phyloP scores from a whole-genome alignment of 2,797 vertebrate species.

The Natrix natrix region DNA sequence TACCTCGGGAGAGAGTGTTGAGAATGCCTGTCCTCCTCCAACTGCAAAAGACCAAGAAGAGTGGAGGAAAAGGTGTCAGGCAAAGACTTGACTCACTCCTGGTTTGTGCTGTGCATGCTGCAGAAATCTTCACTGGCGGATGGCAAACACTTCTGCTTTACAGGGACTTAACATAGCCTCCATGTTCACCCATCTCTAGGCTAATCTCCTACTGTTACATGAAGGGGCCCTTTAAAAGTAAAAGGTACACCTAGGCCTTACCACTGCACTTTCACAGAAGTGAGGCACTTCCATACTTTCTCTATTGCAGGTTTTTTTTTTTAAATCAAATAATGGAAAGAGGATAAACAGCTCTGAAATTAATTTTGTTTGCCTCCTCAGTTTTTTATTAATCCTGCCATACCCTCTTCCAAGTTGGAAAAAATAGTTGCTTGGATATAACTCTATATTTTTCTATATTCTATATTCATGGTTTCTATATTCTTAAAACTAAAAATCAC shows the following conservation, averaged over 20 bases:
- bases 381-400: neutral
- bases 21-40: slow-evolving; percentile 91
- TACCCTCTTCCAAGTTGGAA: neutral
- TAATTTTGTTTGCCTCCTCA: neutral
- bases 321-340: neutral
- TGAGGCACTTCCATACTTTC: slow-evolving; percentile 30
- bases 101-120: slow-evolving; percentile 70
- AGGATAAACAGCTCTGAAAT: too few species aligned
- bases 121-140: slow-evolving; percentile 65
- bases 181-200: slow-evolving; percentile 25
- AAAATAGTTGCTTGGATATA: neutral
- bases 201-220: neutral
- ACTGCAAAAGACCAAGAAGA: slow-evolving; percentile 96
- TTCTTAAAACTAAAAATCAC: neutral
- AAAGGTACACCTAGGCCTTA: neutral
- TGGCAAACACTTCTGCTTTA: slow-evolving; percentile 57
- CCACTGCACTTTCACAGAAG: neutral
- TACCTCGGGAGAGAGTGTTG: slow-evolving; percentile 90
- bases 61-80: slow-evolving; percentile 85
- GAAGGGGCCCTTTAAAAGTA: slow-evolving; percentile 15
- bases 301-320: neutral
- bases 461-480: neutral
- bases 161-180: slow-evolving; percentile 43
- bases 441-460: neutral
- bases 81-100: slow-evolving; percentile 79